Conservation (phyloP, 2,797 vertebrate genomes). For the Fringilla coelebs region DNA sequence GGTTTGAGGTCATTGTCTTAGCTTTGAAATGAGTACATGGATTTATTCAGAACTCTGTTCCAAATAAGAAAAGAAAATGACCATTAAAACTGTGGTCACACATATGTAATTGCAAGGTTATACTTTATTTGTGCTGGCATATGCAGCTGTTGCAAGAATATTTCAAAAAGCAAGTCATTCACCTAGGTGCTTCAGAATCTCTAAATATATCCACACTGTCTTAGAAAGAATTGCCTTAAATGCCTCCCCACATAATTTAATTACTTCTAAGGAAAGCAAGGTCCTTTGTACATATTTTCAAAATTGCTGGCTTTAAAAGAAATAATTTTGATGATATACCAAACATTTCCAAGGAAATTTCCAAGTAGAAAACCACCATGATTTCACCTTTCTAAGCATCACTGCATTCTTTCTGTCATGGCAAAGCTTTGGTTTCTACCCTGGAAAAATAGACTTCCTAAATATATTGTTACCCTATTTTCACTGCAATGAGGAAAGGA, state of each 20-base stretch:
- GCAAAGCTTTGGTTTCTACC: neutral
- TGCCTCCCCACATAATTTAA: neutral
- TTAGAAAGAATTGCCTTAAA: neutral
- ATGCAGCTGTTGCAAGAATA: neutral
- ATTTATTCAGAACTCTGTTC: neutral
- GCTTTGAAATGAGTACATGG: neutral
- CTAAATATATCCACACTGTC: neutral
- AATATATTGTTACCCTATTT: neutral
- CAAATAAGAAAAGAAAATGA: neutral
- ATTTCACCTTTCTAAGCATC: neutral
- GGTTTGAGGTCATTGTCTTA: neutral
- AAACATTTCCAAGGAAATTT: neutral
- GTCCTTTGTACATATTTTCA: neutral
- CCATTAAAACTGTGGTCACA: neutral
- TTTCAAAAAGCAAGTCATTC: neutral
- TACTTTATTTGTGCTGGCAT: neutral
- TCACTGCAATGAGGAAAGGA: neutral
- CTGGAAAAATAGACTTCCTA: neutral
- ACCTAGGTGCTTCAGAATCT: neutral
- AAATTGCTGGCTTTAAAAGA: neutral
- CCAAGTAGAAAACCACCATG: neutral
- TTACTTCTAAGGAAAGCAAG: neutral
- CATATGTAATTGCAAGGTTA: neutral
- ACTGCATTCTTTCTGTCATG: neutral
- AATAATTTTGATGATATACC: neutral